Conservation (phyloP, 2,888 invertebrate species). For the Aethes cnicana region DNA sequence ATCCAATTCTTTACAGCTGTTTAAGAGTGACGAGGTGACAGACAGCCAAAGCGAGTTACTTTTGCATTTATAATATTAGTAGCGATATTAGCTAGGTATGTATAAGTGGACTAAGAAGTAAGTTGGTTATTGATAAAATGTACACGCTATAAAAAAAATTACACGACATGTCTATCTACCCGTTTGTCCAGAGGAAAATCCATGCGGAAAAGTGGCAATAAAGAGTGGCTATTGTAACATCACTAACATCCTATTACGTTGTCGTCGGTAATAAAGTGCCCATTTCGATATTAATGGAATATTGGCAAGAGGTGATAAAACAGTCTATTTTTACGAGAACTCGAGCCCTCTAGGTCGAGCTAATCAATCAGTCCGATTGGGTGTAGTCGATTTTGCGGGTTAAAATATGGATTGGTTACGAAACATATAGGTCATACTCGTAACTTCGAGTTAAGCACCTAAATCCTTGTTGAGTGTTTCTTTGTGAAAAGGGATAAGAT, state of each 20-base stretch:
- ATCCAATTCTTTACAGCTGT: too few relatives aligned
- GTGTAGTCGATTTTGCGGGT: not conserved
- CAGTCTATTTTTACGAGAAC: constrained; percentile 31
- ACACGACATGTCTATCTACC: too few relatives aligned
- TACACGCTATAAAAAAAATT: too few relatives aligned
- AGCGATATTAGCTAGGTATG: too few relatives aligned
- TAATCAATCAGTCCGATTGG: constrained; percentile 28
- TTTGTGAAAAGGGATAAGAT: too few relatives aligned
- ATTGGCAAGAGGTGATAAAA: constrained; percentile 34
- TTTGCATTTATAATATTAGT: too few relatives aligned
- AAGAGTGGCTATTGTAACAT: constrained; percentile 12
- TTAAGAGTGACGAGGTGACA: too few relatives aligned
- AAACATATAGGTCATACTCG: not conserved
- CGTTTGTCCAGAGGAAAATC: not conserved
- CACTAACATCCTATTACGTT: constrained; percentile 12
- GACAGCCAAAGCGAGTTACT: too few relatives aligned
- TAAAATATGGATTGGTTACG: constrained; percentile 14
- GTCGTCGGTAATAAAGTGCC: constrained; percentile 31
- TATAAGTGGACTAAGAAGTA: too few relatives aligned
- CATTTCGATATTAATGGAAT: constrained; percentile 40
- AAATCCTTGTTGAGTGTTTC: too few relatives aligned
- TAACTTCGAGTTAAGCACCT: not conserved
- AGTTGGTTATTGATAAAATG: too few relatives aligned
- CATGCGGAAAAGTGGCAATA: constrained; percentile 3
- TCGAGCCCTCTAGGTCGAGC: constrained; percentile 11